Conservation (phyloP, 2,113 vertebrate species). For the Nannobrachium achirus region DNA sequence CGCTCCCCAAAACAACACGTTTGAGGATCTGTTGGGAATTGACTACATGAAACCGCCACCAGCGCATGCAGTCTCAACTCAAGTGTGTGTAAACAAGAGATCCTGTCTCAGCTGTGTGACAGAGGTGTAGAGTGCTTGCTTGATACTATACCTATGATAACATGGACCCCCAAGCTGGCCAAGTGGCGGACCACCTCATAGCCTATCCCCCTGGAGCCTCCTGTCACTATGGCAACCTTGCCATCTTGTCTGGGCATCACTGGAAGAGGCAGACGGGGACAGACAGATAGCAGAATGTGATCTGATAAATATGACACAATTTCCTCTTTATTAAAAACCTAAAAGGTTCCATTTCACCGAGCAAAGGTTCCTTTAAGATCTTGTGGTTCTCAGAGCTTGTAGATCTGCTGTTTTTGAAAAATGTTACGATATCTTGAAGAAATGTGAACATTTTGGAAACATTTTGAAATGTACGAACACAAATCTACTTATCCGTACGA, state of each 20-base stretch:
- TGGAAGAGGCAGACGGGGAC: slow-evolving; percentile 68
- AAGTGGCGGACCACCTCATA: slow-evolving; percentile 83
- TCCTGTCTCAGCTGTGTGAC: slow-evolving; percentile 19
- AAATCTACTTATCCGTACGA: too few species aligned
- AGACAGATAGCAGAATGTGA: slow-evolving; percentile 60
- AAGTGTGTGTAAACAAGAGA: too few species aligned
- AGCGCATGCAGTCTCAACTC: too few species aligned
- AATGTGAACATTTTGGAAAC: too few species aligned
- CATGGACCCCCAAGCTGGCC: slow-evolving; percentile 84
- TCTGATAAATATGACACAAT: slow-evolving; percentile 32
- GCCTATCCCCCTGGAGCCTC: slow-evolving; percentile 87
- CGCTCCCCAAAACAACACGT: too few species aligned
- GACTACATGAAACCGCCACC: background rate
- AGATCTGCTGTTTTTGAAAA: too few species aligned
- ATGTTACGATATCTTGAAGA: too few species aligned
- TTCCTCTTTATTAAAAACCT: slow-evolving; percentile 12
- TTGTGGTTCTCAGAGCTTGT: too few species aligned
- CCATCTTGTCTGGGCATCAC: slow-evolving; percentile 84
- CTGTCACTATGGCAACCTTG: slow-evolving; percentile 90
- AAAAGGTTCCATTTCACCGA: slow-evolving; percentile 1
- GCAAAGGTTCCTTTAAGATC: too few species aligned
- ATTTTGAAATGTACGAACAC: too few species aligned
- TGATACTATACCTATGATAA: slow-evolving; percentile 86
- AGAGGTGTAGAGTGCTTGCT: slow-evolving; percentile 19
- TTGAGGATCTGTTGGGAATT: too few species aligned